Percentiles rank a stretch among this genome's conserved stretches.
Conservation (phyloP, 2,113 vertebrate species). For the Sylvietta virens region DNA sequence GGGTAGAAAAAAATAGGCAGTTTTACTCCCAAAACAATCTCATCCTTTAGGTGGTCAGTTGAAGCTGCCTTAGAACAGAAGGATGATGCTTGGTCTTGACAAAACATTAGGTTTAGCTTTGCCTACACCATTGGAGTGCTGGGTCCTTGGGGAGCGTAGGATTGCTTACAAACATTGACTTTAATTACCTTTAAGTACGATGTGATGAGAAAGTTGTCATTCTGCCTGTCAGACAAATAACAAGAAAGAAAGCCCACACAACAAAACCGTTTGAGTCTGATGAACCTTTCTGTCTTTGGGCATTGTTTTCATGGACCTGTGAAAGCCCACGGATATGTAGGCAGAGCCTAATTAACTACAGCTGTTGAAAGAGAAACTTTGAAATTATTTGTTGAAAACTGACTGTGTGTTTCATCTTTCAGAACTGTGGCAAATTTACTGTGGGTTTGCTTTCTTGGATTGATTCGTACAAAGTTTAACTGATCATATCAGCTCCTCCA, state of each 20-base stretch:
- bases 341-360: background rate
- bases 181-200: background rate
- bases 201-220: background rate
- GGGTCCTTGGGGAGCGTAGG: fast-evolving
- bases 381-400: background rate
- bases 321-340: background rate
- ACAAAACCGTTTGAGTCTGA: background rate
- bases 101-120: background rate
- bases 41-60: background rate
- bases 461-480: background rate
- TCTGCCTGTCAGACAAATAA: background rate
- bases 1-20: background rate
- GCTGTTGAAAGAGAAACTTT: background rate
- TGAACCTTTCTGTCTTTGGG: background rate
- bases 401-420: background rate
- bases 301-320: background rate
- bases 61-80: background rate
- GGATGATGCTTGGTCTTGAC: background rate
- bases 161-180: background rate
- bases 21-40: background rate
- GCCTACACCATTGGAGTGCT: background rate
- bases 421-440: background rate
- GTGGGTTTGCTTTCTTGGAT: background rate
- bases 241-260: background rate
- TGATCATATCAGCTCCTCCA: background rate